A percentile compares a stretch with the other conserved stretches of the same genome.
phyloP scores from a whole-genome alignment of 2,797 vertebrate genomes.

The Typhlichthys eigenmanni region DNA sequence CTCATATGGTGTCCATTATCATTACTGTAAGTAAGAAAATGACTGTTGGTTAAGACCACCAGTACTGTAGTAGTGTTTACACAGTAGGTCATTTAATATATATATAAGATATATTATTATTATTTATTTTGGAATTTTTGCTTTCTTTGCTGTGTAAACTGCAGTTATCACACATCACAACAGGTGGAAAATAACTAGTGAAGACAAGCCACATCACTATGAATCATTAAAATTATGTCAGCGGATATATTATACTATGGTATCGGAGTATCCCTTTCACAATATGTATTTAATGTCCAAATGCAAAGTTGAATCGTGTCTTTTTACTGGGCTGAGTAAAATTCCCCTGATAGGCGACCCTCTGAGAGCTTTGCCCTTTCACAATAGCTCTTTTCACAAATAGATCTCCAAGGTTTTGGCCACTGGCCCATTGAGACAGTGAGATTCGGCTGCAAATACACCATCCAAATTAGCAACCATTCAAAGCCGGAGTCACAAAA shows the following conservation, averaged over 20 bases:
- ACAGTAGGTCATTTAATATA: slow-evolving; percentile 5
- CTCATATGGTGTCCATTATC: slow-evolving; percentile 75
- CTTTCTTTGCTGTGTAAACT: slow-evolving; percentile 19
- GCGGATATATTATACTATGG: slow-evolving; percentile 28
- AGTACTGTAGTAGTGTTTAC: slow-evolving; percentile 34
- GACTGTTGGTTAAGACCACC: slow-evolving; percentile 61
- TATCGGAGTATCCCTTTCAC: slow-evolving; percentile 16
- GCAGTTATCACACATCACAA: slow-evolving; percentile 11
- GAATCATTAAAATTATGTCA: no score
- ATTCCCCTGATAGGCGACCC: background rate
- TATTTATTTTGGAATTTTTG: slow-evolving; percentile 14
- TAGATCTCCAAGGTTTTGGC: background rate
- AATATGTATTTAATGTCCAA: no score
- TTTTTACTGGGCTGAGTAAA: background rate
- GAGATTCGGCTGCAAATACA: background rate
- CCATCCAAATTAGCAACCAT: background rate
- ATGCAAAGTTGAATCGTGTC: no score
- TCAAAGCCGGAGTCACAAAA: background rate
- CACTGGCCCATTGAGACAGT: background rate
- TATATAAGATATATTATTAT: no score
- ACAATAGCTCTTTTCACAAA: background rate
- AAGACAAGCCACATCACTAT: no score
- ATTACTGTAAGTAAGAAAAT: slow-evolving; percentile 57
- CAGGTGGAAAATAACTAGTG: slow-evolving; percentile 14
- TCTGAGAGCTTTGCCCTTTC: background rate